Evolutionary conservation across 2,888 invertebrate genomes (phyloP), one percentile per base, ranked within the genome.

Genomic region (Agonum fuliginosum): DNA sequence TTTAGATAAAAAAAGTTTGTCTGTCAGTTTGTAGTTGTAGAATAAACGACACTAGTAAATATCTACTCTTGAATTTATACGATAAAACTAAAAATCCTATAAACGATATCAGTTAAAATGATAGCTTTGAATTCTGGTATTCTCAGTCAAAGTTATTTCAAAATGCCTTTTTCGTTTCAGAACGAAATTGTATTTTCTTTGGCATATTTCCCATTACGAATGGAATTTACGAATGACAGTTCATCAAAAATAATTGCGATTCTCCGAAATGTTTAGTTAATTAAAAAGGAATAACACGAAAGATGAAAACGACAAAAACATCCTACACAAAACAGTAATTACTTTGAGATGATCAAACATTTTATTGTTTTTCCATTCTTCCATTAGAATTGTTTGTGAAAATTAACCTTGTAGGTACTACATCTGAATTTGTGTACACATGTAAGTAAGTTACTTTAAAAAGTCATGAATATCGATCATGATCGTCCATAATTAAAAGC

Each of bases 401-500:
- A 54, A 24, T 10, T 54, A 54, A 54, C 24, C 22, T 54, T 22
- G 22, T 54, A 22, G 8, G 6, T 46, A 14, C 19, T 20, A 12
- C 12, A 17, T 17, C 12, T 22, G 54, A 30, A 30, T 24, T n/a
- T 48, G 48, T 48, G 1, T 48, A 19, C 22, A 51, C 46, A 22
- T 51, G 51, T 51, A 1, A 51, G 22, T n/a, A 19, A 51, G 51
- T n/a, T 22, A 5, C 3, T 58, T 27, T 58, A 58, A 27, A 58
- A 58, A 24, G 58, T 58, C 27, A 27, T 58, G 17, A 30, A 30
- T 58, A 58, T 30, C 17, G 58, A 58, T 30, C 58, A 12, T 14
- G 5, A 58, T 30, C 27, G 17, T 27, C 30, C 27, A 58, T 58
- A 58, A 58, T 58, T 58, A 58, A 58, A 58, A 58, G 30, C 58